These are phyloP conservation scores for Pseudococcus longispinus DNA, from an alignment of 2,888 invertebrate species.

Conservation along the genomic window DNA sequence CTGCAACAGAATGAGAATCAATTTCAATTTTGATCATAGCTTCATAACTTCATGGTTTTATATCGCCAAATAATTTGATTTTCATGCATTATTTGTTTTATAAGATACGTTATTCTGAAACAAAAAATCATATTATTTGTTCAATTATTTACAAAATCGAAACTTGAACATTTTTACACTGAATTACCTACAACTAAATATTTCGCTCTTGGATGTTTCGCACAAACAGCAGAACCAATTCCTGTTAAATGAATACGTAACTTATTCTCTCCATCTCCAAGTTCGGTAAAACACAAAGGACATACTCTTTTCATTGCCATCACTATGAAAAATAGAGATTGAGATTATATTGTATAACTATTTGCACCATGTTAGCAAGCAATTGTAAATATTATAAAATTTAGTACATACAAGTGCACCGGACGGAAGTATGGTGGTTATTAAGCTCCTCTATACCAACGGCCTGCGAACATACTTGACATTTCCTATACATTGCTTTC, in stretches of 20 bases:
- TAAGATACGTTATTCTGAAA: conserved; percentile 7
- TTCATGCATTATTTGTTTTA: neutral
- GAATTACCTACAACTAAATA: conserved; percentile 21
- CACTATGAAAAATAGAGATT: conserved; percentile 10
- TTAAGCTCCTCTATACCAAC: conserved; percentile 59
- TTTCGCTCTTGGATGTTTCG: conserved; percentile 50
- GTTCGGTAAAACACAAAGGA: conserved; percentile 50
- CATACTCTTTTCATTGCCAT: conserved; percentile 49
- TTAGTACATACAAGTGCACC: conserved; percentile 37
- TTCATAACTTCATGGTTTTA: too few species aligned
- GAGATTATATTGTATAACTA: too few species aligned
- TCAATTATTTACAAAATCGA: neutral
- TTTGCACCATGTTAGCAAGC: neutral
- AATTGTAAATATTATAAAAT: neutral
- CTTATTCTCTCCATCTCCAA: conserved; percentile 20
- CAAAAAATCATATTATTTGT: neutral
- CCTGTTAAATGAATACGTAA: conserved; percentile 35
- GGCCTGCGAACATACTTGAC: conserved; percentile 78
- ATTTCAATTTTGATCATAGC: neutral
- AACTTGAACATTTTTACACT: neutral
- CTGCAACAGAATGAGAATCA: neutral
- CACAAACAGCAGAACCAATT: neutral
- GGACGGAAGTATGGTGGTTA: conserved; percentile 57
- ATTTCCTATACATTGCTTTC: conserved; percentile 73
- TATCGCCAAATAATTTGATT: neutral